Percentiles rank a stretch among this genome's conserved stretches.
Conservation (phyloP, 2,888 invertebrate species). For the Erebia aethiops region DNA sequence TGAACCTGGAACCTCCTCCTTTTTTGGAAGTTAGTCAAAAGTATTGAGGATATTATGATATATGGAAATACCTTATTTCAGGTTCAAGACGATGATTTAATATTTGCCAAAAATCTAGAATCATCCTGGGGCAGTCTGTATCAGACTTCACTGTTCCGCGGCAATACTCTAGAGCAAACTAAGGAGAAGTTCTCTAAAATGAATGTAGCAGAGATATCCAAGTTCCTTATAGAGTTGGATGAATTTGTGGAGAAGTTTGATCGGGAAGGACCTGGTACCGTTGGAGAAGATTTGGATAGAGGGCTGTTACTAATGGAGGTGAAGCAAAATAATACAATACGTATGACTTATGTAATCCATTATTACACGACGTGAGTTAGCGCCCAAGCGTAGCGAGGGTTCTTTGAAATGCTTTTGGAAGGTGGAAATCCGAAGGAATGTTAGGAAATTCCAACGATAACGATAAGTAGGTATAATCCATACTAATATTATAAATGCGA, state of each 20-base stretch:
- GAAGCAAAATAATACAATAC: conserved; percentile 17
- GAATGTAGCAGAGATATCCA: conserved; percentile 88
- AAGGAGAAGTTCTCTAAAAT: conserved; percentile 93
- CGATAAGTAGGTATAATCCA: no score
- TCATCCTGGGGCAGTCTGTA: conserved; percentile 87
- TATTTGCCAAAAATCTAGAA: conserved; percentile 84
- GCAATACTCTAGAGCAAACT: conserved; percentile 88
- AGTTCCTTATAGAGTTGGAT: conserved; percentile 84
- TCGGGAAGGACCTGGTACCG: conserved; percentile 89
- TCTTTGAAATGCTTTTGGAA: no score
- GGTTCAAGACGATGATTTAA: conserved; percentile 81
- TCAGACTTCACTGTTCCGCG: conserved; percentile 86
- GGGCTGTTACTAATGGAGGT: conserved; percentile 88
- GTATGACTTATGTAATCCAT: no score
- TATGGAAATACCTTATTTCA: no score
- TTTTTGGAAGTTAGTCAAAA: no score
- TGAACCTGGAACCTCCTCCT: no score
- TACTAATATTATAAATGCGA: no score
- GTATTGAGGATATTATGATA: no score
- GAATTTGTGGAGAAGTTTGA: conserved; percentile 90
- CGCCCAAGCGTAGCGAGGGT: no score
- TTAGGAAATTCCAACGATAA: no score
- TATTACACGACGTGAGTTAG: no score
- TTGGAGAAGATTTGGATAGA: conserved; percentile 89
- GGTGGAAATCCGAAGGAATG: no score